These are phyloP conservation scores for Agrochola litura DNA, from an alignment of 2,888 invertebrate species.

Conservation along the genomic window DNA sequence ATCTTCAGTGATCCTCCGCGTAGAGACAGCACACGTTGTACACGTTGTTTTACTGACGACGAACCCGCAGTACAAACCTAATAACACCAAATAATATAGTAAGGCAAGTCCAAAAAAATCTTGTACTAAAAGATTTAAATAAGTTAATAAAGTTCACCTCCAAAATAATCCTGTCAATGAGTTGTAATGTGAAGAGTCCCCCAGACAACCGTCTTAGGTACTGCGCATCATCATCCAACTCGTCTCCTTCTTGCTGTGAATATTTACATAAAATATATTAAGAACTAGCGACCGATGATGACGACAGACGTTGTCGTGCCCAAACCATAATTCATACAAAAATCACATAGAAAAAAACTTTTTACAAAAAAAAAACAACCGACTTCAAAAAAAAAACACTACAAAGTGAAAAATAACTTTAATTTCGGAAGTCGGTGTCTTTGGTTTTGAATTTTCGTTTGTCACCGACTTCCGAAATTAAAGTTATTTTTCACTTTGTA, in stretches of 20 bases:
- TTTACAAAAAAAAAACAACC: no score
- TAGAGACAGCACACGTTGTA: constrained; percentile 96
- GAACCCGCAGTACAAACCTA: constrained; percentile 93
- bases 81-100: background rate
- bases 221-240: constrained; percentile 95
- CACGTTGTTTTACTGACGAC: constrained; percentile 94
- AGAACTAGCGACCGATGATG: no score
- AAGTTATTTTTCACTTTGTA: no score
- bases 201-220: constrained; percentile 97
- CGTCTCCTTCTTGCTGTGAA: constrained; percentile 90
- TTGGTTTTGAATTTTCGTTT: no score
- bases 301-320: no score
- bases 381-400: no score
- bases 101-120: background rate
- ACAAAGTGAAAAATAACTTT: no score
- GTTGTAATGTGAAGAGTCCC: constrained; percentile 98
- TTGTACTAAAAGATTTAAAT: background rate
- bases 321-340: no score
- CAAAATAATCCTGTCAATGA: constrained; percentile 97
- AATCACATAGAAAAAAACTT: no score
- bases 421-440: no score
- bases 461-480: no score
- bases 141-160: constrained; percentile 89
- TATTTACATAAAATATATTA: background rate
- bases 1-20: constrained; percentile 97